Evolutionary conservation across 2,797 vertebrate species (phyloP), one percentile per base, ranked within the genome.

Genomic region (Benthosema pterotum): DNA sequence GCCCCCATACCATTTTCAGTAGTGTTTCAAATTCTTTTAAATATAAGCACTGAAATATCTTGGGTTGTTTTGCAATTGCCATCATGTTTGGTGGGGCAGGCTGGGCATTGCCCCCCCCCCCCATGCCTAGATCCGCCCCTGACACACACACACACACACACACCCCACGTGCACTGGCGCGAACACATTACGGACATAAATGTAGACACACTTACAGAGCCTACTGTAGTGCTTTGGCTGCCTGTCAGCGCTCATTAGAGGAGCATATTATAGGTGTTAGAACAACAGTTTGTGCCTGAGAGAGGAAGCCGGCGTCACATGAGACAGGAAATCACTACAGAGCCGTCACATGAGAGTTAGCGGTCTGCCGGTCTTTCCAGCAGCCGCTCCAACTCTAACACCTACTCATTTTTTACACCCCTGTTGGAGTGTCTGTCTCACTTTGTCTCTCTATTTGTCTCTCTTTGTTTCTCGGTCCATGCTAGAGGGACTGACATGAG

Each of bases 301-400:
- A 67, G 47, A 72, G 79, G 76, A 88, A 86, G 67, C 77, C 72
- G 85, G 78, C 18, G 58, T 80, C 74, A 62, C 83, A 69, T 71
- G 66, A 82, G 69, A 70, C 67, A 77, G 84, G 85, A 89, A 86
- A 59, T 74, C 54, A 64, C 70, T 48, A n/a, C 32, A 70, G 71
- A 80, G 60, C 69, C 28, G 67, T 69, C 18, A 47, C n/a, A 47
- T 14, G 28, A 60, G 62, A 75, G 80, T 83, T 61, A 67, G 72
- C 65, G 52, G 77, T 82, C 83, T 71, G 79, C 55, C 61, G 57
- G 45, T n/a, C 62, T 58, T 57, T 58, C 25, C 25, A 56, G 65
- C 72, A 56, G 62, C 50, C 45, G 69, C 59, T 71, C 60, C 63
- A 75, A 63, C 69, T 69, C 59, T 15, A 48, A 71, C 69, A 69